Evolutionary conservation across 2,797 vertebrate genomes (phyloP), one percentile per base, ranked within the genome.

Genomic region (Xenopus petersii): DNA sequence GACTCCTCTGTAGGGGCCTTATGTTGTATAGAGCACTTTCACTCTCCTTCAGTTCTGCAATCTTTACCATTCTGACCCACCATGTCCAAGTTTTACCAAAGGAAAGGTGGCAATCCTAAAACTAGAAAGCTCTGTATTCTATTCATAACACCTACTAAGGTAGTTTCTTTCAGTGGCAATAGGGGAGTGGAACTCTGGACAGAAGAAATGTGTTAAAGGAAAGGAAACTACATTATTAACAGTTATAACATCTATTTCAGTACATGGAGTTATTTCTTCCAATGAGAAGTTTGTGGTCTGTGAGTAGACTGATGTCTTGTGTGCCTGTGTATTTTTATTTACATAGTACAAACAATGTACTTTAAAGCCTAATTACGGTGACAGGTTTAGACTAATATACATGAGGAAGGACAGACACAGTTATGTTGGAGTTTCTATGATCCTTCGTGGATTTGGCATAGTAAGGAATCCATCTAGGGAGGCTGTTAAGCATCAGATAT

Each of bases 391-490:
- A 74, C 64, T 61, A 64, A 74, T 67, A 67, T 46, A 30, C 55
- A 67, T 74, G 64, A 74, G 66, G 12, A 67, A 74, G 65, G 42
- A 42, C 72, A 67, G 16, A 64, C 72, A 51, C 60, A 67, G 72
- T 64, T 54, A 74, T 67, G 72, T 36, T 36, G 56, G 72, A 26
- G 48, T 58, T 66, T 46, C 64, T 24, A 16, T 61, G 64, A 51
- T 51, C 15, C 49, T 51, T 51, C 3, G 49, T 12, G 49, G 49
- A 51, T 51, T 74, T 68, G 65, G 67, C 67, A 21, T 42, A 56
- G 73, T 67, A 67, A 74, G 47, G 58, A 58, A 62, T 46, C 42
- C 47, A 67, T 68, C 67, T 66, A 64, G 59, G 67, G 49, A 30
- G 73, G 49, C 58, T 51, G 67, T 61, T 12, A 36, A 11, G 58